These are phyloP conservation scores for Papilio elwesi DNA, from an alignment of 2,888 invertebrate species.

Conservation along the genomic window DNA sequence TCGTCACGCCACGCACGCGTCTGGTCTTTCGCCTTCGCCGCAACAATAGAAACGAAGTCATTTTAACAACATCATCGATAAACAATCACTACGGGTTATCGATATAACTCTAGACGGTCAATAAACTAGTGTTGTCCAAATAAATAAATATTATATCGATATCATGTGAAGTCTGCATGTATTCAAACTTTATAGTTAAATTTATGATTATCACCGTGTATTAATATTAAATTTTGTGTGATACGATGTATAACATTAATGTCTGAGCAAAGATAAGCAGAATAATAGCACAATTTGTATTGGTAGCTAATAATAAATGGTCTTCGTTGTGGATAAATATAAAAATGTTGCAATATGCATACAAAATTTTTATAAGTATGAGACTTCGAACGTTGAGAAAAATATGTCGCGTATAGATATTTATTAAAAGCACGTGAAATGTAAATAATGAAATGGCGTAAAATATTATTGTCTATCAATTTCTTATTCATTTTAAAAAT, in stretches of 20 bases:
- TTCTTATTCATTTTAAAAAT: too few relatives aligned
- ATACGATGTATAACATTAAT: conserved; percentile 13
- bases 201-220: conserved; percentile 32
- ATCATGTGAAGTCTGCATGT: conserved; percentile 23
- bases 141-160: conserved; percentile 38
- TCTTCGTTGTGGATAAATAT: background rate
- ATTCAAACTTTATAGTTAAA: conserved; percentile 29
- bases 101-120: conserved; percentile 38
- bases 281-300: background rate
- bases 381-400: too few relatives aligned
- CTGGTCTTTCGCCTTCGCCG: conserved; percentile 48
- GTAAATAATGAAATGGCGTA: too few relatives aligned
- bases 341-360: too few relatives aligned
- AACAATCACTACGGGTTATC: conserved; percentile 27
- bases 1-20: conserved; percentile 55
- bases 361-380: too few relatives aligned
- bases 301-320: background rate
- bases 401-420: too few relatives aligned
- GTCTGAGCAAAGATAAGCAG: background rate
- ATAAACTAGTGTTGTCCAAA: conserved; percentile 40
- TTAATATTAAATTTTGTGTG: conserved; percentile 25
- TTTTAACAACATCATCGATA: conserved; percentile 59
- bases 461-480: too few relatives aligned
- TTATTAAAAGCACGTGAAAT: too few relatives aligned
- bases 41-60: conserved; percentile 60